phyloP scores from a whole-genome alignment of 2,797 vertebrate species.

The Anomalospiza imberbis region DNA sequence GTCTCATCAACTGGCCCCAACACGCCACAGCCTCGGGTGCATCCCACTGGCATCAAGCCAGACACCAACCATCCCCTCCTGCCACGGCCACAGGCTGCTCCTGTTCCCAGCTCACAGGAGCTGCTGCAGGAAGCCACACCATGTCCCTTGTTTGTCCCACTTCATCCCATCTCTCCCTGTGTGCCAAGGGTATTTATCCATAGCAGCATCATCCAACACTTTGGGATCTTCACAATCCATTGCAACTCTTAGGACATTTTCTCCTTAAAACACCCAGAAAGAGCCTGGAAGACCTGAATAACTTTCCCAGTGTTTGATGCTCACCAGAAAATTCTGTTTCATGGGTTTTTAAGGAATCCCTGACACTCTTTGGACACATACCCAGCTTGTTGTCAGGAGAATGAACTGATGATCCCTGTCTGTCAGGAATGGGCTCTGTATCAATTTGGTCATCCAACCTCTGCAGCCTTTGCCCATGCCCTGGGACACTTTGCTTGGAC shows the following conservation, averaged over 20 bases:
- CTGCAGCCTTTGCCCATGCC: not conserved
- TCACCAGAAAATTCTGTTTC: not conserved
- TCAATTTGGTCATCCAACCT: not conserved
- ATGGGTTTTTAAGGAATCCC: not conserved
- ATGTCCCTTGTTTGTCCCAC: not conserved
- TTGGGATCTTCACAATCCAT: fast-evolving
- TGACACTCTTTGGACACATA: not conserved
- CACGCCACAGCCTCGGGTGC: fast-evolving
- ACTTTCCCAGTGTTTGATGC: too few species aligned
- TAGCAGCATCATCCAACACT: fast-evolving
- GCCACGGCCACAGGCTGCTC: not conserved
- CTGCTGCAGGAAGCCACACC: not conserved
- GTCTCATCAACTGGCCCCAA: not conserved
- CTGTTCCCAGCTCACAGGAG: fast-evolving
- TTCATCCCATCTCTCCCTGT: not conserved
- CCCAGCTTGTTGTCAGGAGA: not conserved
- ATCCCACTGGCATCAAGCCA: fast-evolving
- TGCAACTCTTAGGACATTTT: not conserved
- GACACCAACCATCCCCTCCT: not conserved
- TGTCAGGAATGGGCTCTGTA: not conserved
- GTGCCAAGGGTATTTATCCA: fast-evolving
- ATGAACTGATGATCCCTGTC: fast-evolving
- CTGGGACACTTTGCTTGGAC: not conserved
- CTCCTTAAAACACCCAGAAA: not conserved
- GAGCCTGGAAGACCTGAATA: not conserved